A percentile compares a stretch with the other conserved stretches of the same genome.
These are phyloP conservation scores for Callaeas wilsoni DNA, from an alignment of 2,113 vertebrate species.

Conservation along the genomic window DNA sequence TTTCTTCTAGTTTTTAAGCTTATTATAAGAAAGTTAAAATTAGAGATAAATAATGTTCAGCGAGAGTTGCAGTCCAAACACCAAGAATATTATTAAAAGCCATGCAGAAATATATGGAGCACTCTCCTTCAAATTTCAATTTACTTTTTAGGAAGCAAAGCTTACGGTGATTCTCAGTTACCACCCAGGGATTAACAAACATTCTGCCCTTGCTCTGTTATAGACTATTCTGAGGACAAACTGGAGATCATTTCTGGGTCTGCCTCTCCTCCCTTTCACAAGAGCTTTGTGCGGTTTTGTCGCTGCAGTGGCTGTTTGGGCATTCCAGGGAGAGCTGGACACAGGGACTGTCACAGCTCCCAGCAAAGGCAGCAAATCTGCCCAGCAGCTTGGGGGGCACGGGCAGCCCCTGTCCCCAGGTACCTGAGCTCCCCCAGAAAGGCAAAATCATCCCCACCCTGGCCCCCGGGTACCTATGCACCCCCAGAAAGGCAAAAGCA, in stretches of 20 bases:
- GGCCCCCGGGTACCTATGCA: no score
- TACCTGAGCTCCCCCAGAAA: not conserved
- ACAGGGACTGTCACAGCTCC: no score
- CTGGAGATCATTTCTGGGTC: no score
- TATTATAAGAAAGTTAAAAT: not conserved
- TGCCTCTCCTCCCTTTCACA: not conserved
- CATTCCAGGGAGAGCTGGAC: not conserved
- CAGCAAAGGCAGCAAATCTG: not conserved
- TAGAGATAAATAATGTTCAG: not conserved
- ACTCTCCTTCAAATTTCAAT: not conserved
- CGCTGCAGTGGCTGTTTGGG: not conserved
- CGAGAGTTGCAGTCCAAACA: not conserved
- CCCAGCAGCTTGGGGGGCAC: not conserved
- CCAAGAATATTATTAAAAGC: not conserved
- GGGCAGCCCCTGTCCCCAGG: not conserved
- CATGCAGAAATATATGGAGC: not conserved
- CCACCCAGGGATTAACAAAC: not conserved
- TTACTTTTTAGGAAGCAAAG: not conserved
- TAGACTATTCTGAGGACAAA: fast-evolving
- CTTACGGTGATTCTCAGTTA: not conserved
- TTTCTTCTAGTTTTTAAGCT: not conserved
- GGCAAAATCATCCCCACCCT: no score
- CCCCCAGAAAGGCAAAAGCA: not conserved
- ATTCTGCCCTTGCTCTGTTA: no score
- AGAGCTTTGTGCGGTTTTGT: not conserved